A percentile compares a stretch with the other conserved stretches of the same genome.
These are phyloP conservation scores for Temnopleurus reevesii DNA, from an alignment of 53 echinoderm and acorn worm genomes.

Conservation along the genomic window DNA sequence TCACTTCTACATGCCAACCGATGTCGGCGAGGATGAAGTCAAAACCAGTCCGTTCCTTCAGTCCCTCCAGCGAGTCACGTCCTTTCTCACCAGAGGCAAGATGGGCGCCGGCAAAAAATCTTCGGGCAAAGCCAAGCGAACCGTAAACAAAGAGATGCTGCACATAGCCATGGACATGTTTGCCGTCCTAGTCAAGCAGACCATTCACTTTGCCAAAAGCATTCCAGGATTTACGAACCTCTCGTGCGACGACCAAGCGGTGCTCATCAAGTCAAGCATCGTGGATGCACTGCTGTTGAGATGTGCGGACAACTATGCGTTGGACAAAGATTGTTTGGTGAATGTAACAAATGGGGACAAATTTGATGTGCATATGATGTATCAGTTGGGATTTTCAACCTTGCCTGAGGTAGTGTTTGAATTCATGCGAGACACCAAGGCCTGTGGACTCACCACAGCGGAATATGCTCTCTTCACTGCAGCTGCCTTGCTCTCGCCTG, in stretches of 20 bases:
- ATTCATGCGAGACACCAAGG: slow-evolving; percentile 94
- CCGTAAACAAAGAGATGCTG: slow-evolving; percentile 87
- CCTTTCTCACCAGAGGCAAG: slow-evolving; percentile 81
- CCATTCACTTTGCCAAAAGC: slow-evolving; percentile 92
- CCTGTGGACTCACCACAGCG: slow-evolving; percentile 81
- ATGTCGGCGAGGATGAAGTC: slow-evolving; percentile 56
- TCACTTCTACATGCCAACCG: slow-evolving; percentile 51
- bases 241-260: slow-evolving; percentile 94
- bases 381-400: slow-evolving; percentile 86
- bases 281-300: slow-evolving; percentile 87
- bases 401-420: slow-evolving; percentile 91
- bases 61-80: slow-evolving; percentile 83
- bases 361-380: slow-evolving; percentile 96
- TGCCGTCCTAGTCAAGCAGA: slow-evolving; percentile 92
- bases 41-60: slow-evolving; percentile 57
- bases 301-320: slow-evolving; percentile 83
- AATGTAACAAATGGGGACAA: slow-evolving; percentile 90
- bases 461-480: slow-evolving; percentile 94
- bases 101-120: slow-evolving; percentile 54
- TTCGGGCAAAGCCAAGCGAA: slow-evolving; percentile 54
- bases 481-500: slow-evolving; percentile 88
- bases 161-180: slow-evolving; percentile 99
- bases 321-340: slow-evolving; percentile 83
- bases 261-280: slow-evolving; percentile 91
- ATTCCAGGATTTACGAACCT: slow-evolving; percentile 94